These are phyloP conservation scores for Ailuropoda melanoleuca DNA, from an alignment of 2,113 vertebrate genomes.

Conservation along the genomic window DNA sequence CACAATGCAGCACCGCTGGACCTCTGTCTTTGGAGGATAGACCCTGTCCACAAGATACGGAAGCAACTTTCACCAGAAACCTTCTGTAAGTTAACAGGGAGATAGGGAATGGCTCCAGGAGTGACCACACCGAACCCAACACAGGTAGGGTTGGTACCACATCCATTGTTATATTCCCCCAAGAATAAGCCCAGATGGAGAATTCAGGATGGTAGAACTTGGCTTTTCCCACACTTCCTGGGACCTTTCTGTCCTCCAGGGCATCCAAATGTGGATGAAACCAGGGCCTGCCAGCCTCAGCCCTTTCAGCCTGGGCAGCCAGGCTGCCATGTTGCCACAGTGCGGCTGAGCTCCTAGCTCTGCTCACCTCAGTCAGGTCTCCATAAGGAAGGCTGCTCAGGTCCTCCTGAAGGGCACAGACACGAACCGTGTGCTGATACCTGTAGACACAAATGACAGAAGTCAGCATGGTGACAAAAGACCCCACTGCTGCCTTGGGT, in stretches of 20 bases:
- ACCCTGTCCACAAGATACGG: background rate
- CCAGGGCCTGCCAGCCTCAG: background rate
- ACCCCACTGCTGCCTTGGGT: background rate
- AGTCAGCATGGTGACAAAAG: background rate
- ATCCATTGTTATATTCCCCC: background rate
- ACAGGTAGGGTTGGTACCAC: background rate
- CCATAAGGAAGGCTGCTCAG: constrained; percentile 84
- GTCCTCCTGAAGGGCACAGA: constrained; percentile 84
- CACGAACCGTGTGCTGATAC: constrained; percentile 82
- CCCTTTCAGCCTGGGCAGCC: background rate
- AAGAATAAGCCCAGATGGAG: background rate
- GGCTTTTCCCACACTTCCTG: fast-evolving
- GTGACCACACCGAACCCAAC: background rate
- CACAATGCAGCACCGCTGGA: fast-evolving
- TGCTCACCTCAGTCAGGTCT: constrained; percentile 87
- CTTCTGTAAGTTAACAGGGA: background rate
- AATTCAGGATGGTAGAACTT: background rate
- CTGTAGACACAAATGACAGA: constrained; percentile 64
- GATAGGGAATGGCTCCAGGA: background rate
- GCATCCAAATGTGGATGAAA: background rate
- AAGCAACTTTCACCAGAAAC: background rate
- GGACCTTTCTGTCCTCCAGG: background rate
- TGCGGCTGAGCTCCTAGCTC: background rate
- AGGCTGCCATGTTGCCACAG: fast-evolving
- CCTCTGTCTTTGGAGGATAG: background rate